Conservation (phyloP, 2,797 vertebrate species). For the Ispidina lecontei region DNA sequence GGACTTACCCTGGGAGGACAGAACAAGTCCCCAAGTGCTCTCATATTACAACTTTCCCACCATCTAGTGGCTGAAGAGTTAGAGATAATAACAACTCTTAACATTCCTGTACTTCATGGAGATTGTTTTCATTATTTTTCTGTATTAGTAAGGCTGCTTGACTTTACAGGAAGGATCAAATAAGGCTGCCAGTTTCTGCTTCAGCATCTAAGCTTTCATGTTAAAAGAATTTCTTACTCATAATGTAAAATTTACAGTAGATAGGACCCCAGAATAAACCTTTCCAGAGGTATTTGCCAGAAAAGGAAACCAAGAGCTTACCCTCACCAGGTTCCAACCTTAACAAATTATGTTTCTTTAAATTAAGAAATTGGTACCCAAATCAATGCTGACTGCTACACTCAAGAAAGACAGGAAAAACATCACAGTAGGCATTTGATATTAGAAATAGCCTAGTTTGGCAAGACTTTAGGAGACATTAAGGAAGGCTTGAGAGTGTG, state of each 20-base stretch:
- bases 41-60: slow-evolving; percentile 37
- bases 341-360: neutral
- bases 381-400: neutral
- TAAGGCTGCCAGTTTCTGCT: neutral
- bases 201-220: neutral
- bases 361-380: neutral
- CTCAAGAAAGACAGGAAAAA: neutral
- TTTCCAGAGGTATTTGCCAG: neutral
- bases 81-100: neutral
- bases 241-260: neutral
- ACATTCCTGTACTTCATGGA: neutral
- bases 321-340: neutral
- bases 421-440: neutral
- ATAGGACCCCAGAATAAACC: neutral
- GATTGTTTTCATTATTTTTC: neutral
- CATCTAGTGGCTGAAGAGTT: slow-evolving; percentile 58
- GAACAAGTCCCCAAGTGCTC: neutral
- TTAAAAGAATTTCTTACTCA: neutral
- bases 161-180: neutral
- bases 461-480: neutral
- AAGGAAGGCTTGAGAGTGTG: neutral
- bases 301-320: neutral
- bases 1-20: slow-evolving; percentile 18
- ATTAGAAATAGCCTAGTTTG: neutral
- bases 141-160: neutral